These are phyloP conservation scores for Pentamera pediparva DNA, from an alignment of 53 echinoderm and acorn worm genomes.

Conservation along the genomic window DNA sequence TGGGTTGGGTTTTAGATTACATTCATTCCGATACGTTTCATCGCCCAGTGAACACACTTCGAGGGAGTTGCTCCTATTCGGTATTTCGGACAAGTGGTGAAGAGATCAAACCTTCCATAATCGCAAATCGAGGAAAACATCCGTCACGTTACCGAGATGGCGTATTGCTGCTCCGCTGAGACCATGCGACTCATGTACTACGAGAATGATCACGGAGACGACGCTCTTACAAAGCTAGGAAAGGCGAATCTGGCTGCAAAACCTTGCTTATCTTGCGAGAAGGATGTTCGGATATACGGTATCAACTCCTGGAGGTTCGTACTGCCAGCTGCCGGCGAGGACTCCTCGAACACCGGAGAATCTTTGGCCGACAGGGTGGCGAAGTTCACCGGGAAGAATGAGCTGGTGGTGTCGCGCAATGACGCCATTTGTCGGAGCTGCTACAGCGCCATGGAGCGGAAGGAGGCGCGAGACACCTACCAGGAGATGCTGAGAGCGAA, in stretches of 20 bases:
- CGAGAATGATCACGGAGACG: background rate
- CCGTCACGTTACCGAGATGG: too few species aligned
- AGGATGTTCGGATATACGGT: conserved; percentile 8
- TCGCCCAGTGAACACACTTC: too few species aligned
- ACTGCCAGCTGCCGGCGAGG: background rate
- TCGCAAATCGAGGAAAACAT: too few species aligned
- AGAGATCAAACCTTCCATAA: too few species aligned
- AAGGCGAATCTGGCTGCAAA: conserved; percentile 15
- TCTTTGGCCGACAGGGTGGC: background rate
- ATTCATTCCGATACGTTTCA: too few species aligned
- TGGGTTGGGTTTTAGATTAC: too few species aligned
- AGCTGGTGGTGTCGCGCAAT: background rate
- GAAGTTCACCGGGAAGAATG: background rate
- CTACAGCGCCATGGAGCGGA: conserved; percentile 6
- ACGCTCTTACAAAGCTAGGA: conserved; percentile 2
- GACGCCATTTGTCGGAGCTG: background rate
- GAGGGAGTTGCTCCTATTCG: too few species aligned
- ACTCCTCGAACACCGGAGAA: too few species aligned
- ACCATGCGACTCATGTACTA: background rate
- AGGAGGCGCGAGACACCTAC: background rate
- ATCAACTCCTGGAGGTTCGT: conserved; percentile 9
- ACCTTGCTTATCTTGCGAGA: conserved; percentile 3
- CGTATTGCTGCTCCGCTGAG: conserved; percentile 5
- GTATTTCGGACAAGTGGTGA: too few species aligned
- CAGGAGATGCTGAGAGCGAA: background rate